Evolutionary conservation across 2,113 vertebrate genomes (phyloP).

Genomic region (Bubo scandiacus): DNA sequence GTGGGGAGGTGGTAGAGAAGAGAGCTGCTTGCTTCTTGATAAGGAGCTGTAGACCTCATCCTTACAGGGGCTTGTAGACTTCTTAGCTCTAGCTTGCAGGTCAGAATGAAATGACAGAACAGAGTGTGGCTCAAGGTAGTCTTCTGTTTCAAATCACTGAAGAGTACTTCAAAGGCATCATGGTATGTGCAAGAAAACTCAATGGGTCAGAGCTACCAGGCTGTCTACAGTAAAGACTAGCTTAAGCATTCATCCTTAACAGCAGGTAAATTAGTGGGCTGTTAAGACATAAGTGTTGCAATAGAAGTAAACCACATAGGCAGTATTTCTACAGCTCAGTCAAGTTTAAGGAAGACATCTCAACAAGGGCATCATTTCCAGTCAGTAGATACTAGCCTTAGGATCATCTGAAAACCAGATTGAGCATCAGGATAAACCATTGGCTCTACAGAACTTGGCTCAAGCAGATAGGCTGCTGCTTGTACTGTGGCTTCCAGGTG

Average conservation of each 20-base stretch:
- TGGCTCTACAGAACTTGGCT: not conserved
- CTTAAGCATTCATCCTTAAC: not conserved
- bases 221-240: not conserved
- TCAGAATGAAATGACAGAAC: not conserved
- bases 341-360: not conserved
- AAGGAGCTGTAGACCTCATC: not conserved
- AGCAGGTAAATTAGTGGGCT: not conserved
- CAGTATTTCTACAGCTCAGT: not conserved
- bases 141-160: not conserved
- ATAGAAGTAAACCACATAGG: not conserved
- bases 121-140: not conserved
- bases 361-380: not conserved
- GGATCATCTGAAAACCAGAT: not conserved
- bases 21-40: not conserved
- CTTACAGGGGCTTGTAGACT: not conserved
- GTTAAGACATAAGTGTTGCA: not conserved
- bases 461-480: not conserved
- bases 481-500: not conserved
- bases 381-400: not conserved
- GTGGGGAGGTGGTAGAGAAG: not conserved
- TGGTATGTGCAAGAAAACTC: not conserved
- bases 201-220: not conserved
- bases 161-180: not conserved
- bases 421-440: not conserved
- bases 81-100: not conserved